These are phyloP conservation scores for Betta splendens DNA, from an alignment of 2,797 vertebrate genomes.

Conservation along the genomic window DNA sequence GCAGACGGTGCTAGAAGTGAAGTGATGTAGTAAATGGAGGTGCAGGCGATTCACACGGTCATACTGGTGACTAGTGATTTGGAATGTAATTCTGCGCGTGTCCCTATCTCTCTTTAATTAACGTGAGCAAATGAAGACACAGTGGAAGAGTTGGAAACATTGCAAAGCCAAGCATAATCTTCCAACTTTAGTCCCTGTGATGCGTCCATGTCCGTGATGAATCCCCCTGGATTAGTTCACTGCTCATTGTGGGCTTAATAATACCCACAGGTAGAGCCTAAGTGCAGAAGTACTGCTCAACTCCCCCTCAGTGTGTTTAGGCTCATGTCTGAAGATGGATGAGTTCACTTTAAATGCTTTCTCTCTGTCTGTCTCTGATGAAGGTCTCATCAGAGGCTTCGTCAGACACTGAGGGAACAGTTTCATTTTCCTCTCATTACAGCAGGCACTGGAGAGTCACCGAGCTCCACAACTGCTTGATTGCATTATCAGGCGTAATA, in stretches of 20 bases:
- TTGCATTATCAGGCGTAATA: conserved; percentile 75
- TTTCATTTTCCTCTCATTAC: conserved; percentile 77
- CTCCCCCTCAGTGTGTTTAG: conserved; percentile 10
- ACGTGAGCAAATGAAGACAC: neutral
- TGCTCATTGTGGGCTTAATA: neutral
- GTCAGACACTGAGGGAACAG: conserved; percentile 67
- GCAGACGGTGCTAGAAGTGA: neutral
- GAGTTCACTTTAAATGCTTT: conserved; percentile 35
- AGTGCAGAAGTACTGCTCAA: conserved; percentile 3
- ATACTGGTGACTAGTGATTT: neutral
- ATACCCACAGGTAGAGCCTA: conserved; percentile 14
- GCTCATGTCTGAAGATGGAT: conserved; percentile 51
- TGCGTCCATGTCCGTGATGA: neutral
- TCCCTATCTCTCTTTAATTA: neutral
- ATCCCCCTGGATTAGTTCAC: neutral
- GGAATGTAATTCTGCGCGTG: neutral
- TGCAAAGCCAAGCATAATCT: neutral
- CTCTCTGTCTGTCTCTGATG: conserved; percentile 42
- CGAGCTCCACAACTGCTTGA: conserved; percentile 74
- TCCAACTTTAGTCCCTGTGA: neutral
- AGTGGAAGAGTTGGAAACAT: neutral
- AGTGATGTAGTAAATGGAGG: neutral
- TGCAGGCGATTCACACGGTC: neutral
- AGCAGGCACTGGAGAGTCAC: conserved; percentile 70
- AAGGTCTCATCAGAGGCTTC: conserved; percentile 71